Percentiles rank a stretch among this genome's conserved stretches.
phyloP scores from a whole-genome alignment of 2,113 vertebrate species.

The Otocyon megalotis region DNA sequence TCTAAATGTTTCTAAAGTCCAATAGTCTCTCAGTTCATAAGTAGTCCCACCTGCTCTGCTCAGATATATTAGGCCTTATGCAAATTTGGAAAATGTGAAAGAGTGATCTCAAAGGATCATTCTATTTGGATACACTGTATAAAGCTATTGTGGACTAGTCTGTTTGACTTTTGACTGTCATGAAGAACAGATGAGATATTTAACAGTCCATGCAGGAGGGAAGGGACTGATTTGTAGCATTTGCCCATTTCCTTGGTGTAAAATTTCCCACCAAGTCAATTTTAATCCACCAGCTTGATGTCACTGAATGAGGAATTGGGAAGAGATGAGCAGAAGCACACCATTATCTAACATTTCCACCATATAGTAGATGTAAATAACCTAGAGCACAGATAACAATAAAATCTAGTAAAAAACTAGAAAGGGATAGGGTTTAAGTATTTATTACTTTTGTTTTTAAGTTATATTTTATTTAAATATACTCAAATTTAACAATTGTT shows the following conservation, averaged over 20 bases:
- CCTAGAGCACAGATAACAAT: not conserved
- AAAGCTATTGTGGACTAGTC: not conserved
- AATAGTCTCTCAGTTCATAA: constrained; percentile 28
- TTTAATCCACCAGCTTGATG: constrained; percentile 12
- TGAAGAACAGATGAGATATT: constrained; percentile 45
- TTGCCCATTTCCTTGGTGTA: constrained; percentile 31
- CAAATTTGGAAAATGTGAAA: constrained; percentile 34
- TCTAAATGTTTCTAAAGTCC: constrained; percentile 8
- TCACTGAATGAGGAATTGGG: not conserved
- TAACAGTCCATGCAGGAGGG: not conserved
- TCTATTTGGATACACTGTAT: not conserved
- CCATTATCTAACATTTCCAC: not conserved
- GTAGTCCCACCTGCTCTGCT: not conserved
- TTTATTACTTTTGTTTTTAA: constrained; percentile 43
- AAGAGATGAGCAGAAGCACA: constrained; percentile 1
- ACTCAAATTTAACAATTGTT: not conserved
- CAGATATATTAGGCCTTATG: not conserved
- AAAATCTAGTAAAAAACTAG: constrained; percentile 32
- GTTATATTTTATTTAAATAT: constrained; percentile 57
- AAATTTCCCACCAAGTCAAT: constrained; percentile 11
- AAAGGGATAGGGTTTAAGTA: constrained; percentile 29
- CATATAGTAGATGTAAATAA: not conserved
- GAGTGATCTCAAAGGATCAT: not conserved
- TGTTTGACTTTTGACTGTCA: constrained; percentile 22
- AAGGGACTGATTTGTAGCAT: not conserved